These are phyloP conservation scores for Lateolabrax maculatus DNA, from an alignment of 2,797 vertebrate species.

Conservation along the genomic window DNA sequence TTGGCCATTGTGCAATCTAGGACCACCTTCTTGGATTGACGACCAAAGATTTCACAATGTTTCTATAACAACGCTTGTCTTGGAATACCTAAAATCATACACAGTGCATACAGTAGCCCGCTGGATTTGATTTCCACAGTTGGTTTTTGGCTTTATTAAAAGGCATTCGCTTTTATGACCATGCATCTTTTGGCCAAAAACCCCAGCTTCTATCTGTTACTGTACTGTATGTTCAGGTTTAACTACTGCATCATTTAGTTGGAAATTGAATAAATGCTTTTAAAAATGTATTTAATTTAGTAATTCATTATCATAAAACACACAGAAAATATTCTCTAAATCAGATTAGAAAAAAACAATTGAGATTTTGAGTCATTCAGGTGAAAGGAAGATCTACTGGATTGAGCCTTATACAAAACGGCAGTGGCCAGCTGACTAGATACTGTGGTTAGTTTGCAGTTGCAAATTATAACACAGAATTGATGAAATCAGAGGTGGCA, in stretches of 20 bases:
- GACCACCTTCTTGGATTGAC: background rate
- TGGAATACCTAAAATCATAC: background rate
- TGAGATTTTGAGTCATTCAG: background rate
- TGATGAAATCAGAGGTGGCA: background rate
- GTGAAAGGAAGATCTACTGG: background rate
- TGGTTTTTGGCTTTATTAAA: no score
- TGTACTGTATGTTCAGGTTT: background rate
- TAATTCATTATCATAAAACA: background rate
- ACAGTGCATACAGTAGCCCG: no score
- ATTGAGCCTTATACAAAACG: background rate
- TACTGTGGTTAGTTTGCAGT: background rate
- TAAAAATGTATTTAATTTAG: background rate
- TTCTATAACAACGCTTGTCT: no score
- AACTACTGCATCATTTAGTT: background rate
- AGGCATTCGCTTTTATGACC: background rate
- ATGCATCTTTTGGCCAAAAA: no score
- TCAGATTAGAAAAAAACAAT: background rate
- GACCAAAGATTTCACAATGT: no score
- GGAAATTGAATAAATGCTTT: background rate
- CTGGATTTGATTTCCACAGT: no score
- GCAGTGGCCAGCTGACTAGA: background rate
- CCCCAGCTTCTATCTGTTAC: no score
- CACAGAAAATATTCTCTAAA: background rate
- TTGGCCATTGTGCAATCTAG: background rate
- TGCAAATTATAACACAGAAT: background rate